phyloP scores from a whole-genome alignment of 1,140 invertebrate genomes.

The Meloidogyne floridensis region DNA sequence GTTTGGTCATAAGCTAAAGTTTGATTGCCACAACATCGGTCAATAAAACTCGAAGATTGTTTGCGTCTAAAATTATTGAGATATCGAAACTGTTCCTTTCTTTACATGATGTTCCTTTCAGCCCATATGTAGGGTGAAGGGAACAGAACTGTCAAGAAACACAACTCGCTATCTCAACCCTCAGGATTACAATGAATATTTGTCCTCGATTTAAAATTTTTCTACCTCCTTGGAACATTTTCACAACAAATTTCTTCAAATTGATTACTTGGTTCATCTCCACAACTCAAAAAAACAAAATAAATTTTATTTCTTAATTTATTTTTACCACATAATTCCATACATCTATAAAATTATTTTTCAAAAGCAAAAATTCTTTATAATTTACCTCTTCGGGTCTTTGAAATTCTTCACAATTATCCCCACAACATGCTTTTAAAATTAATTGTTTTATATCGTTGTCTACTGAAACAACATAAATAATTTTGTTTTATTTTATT shows the following conservation, averaged over 20 bases:
- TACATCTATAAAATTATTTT: constrained; percentile 45
- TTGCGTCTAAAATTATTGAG: constrained; percentile 26
- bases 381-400: constrained; percentile 41
- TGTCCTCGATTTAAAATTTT: not conserved
- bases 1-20: constrained; percentile 56
- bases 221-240: constrained; percentile 46
- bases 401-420: constrained; percentile 53
- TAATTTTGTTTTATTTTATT: not conserved
- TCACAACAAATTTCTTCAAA: constrained; percentile 56
- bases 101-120: no score
- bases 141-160: not conserved
- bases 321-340: constrained; percentile 42
- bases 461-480: not conserved
- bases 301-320: not conserved
- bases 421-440: constrained; percentile 48
- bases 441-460: constrained; percentile 20
- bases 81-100: no score
- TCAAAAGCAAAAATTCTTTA: not conserved
- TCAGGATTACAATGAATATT: not conserved
- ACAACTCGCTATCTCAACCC: not conserved
- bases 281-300: constrained; percentile 35
- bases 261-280: constrained; percentile 51
- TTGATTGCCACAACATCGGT: constrained; percentile 52
- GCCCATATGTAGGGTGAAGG: no score
- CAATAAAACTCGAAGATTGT: constrained; percentile 43